Base-by-base conservation (phyloP, 2,888 invertebrate genomes). In the Neocrepidodera transversa region DNA sequence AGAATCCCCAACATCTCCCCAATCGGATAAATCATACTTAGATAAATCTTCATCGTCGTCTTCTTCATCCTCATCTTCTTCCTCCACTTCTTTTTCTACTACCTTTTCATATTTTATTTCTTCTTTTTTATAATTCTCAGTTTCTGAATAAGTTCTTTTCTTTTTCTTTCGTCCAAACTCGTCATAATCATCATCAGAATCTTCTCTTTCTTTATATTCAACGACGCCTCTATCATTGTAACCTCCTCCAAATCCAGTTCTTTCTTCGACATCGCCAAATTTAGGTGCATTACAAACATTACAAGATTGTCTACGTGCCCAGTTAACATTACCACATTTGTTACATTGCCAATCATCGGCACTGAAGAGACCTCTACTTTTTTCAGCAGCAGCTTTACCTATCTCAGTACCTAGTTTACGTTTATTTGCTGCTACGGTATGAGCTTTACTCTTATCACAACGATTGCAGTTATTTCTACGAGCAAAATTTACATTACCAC, bases 301-400 rank as follows among this genome's bases (percentile, higher is more conserved):
- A 81, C 99, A 99, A 53, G 93, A 93, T 74, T 90, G 91, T 54
- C 99, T 85, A 64, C 97, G 85, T 17, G 98, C 97, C 99, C 97
- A 97, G 80, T 99, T 99, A 8, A 99, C 98, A 81, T 99, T 99
- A n/a, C 97, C 97, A 82, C 99, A 99, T 84, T 97, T 97, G 80
- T 93, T 95, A 80, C 99, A 99, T 77, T 97, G 95, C 99, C 99
- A 99, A 81, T 99, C 99, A 79, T 99, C 98, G 30, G 99, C 98
- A 80, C 95, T 95, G 79, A 87, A 89, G 60, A 97, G 83, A n/a
- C 97, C 97, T 70, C 95, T 88, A 73, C 96, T 96, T 81, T 98
- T 98, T 79, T 99, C 99, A 0, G 99, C 99, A 28, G 97, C 95
- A 16, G 91, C 93, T 82, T 98, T 98, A 2, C 99, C 99, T 70